Conservation (phyloP, 2,797 vertebrate genomes). For the Phataginus tetradactyla region DNA sequence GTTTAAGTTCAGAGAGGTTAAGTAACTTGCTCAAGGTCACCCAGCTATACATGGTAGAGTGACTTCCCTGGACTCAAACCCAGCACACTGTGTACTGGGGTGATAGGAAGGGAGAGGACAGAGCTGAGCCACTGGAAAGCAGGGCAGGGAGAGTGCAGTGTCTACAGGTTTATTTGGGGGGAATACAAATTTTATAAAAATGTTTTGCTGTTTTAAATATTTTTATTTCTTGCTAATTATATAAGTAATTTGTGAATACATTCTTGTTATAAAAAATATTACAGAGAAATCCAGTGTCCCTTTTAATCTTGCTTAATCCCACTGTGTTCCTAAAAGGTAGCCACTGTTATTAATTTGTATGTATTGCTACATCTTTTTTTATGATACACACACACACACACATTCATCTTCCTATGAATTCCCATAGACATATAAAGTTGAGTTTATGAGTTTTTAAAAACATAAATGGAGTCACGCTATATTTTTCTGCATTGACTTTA, state of each 20-base stretch:
- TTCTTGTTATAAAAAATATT: neutral
- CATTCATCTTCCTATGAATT: neutral
- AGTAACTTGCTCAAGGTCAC: neutral
- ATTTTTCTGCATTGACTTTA: neutral
- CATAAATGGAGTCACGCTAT: neutral
- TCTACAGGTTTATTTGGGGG: neutral
- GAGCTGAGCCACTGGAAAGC: neutral
- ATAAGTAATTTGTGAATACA: neutral
- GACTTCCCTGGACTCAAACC: neutral
- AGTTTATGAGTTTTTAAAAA: neutral
- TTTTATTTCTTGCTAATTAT: slow-evolving; percentile 1
- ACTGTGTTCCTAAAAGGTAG: neutral
- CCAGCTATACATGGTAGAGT: neutral
- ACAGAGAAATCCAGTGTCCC: neutral
- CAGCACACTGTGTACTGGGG: neutral
- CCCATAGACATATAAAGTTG: neutral
- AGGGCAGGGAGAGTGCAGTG: neutral
- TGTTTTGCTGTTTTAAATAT: neutral
- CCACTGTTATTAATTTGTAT: neutral
- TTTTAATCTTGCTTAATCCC: neutral
- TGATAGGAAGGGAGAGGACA: too few species aligned
- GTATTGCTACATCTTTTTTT: neutral
- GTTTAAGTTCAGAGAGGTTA: neutral
- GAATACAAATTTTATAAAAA: neutral
- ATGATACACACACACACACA: neutral